Conservation (phyloP, 2,113 vertebrate genomes). For the rabbit (Oryctolagus cuniculus) region DNA sequence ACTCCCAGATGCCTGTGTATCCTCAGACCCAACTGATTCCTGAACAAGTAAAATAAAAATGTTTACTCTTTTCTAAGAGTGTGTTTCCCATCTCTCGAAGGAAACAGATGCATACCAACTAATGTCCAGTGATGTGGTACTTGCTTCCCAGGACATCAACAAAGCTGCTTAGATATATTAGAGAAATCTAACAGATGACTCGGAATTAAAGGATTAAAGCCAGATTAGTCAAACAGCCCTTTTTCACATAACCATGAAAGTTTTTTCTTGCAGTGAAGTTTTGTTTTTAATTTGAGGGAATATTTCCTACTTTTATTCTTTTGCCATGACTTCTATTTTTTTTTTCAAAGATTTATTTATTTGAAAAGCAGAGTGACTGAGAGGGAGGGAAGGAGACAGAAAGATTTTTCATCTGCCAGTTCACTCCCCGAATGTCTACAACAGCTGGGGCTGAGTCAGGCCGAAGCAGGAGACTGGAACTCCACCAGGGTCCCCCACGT, state of each 20-base stretch:
- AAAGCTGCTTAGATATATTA: slow-evolving; percentile 41
- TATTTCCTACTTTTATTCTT: no score
- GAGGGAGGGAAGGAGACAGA: no score
- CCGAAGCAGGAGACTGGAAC: no score
- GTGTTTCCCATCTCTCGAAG: slow-evolving; percentile 66
- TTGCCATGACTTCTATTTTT: no score
- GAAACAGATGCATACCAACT: neutral
- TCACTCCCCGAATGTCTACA: no score
- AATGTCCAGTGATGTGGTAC: slow-evolving; percentile 9
- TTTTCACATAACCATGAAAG: slow-evolving; percentile 45
- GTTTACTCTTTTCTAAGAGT: slow-evolving; percentile 81
- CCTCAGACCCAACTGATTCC: slow-evolving; percentile 61
- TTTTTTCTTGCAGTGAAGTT: slow-evolving; percentile 26
- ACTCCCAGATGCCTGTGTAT: slow-evolving; percentile 74
- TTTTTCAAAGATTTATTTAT: no score
- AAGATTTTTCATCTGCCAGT: no score
- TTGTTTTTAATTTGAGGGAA: no score
- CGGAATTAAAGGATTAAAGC: slow-evolving; percentile 26
- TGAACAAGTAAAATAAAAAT: slow-evolving; percentile 81
- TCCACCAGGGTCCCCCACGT: no score
- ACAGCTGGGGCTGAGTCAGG: no score
- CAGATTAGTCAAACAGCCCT: neutral
- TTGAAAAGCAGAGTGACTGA: no score
- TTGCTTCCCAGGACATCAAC: neutral
- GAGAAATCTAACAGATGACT: slow-evolving; percentile 15